Base-by-base conservation (phyloP, 2,797 vertebrate genomes). In the Liparis tanakae region DNA sequence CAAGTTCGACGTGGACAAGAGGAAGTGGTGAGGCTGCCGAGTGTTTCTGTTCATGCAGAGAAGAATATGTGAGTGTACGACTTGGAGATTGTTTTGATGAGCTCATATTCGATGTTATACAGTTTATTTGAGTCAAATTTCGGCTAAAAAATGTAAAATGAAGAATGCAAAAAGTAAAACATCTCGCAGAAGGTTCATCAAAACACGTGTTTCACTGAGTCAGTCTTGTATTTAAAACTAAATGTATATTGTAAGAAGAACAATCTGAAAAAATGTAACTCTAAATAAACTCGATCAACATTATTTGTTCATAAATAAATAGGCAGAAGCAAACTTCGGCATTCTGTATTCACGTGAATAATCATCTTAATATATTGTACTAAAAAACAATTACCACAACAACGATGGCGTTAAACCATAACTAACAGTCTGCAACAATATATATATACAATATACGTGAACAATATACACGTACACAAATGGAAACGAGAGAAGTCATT, bases 1-100 rank as follows among this genome's bases (percentile, higher is more conserved):
- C 93, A 95, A 93, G 81, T 96, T 97, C 0, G 90, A 98, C 1
- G 96, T 99, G 79, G 94, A 96, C 84, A 93, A 68, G 17, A 93
- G 76, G 63, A 97, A 94, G 88, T 99, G 98, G 98, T 99, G 81
- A 85, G 58, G 25, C 44, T 3, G 17, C 3, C 44, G 17, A 44
- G 43, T 7, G 2, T 15, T 17, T 17, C 43, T n/a, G 14, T 44
- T 30, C 25, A 30, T 30, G 25, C 25, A 30, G 44, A 3, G 2
- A 2, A 0, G 15, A 14, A 43, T 13, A 14, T 12, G 12, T 13
- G 14, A 10, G 13, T 14, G 41, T 14, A 43, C 41, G 0, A 17
- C 43, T 17, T 15, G 17, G 14, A 15, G 15, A 18, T 17, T 17
- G 15, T 20, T 9, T n/a, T 50, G 20, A 9, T n/a, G 2, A 18